Conservation (phyloP, 1,140 invertebrate genomes). For the Macrobrachium rosenbergii region DNA sequence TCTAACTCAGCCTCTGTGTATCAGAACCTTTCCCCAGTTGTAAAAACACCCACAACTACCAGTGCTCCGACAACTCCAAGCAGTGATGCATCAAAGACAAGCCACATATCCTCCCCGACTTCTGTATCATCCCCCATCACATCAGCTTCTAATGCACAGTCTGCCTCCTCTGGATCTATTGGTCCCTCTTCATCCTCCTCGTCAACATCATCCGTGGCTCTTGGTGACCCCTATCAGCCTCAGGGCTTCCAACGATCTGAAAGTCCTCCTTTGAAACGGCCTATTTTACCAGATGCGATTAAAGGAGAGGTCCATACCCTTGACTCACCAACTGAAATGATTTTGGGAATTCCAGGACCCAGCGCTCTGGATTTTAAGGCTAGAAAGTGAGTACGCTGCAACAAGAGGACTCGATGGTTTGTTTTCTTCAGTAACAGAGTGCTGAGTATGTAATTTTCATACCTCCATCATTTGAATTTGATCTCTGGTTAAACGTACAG, state of each 20-base stretch:
- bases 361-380: conserved; percentile 63
- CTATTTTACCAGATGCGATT: conserved; percentile 35
- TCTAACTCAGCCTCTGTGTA: conserved; percentile 35
- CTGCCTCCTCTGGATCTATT: too few relatives aligned
- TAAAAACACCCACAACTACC: conserved; percentile 32
- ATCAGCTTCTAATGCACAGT: not conserved
- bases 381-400: conserved; percentile 62
- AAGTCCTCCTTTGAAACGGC: conserved; percentile 40
- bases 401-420: not conserved
- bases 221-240: conserved; percentile 63
- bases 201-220: conserved; percentile 29
- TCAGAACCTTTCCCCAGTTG: conserved; percentile 49
- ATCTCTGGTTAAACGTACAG: too few relatives aligned
- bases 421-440: too few relatives aligned
- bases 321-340: conserved; percentile 56
- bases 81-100: conserved; percentile 38
- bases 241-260: conserved; percentile 60
- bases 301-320: conserved; percentile 33
- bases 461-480: too few relatives aligned
- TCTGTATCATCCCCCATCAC: conserved; percentile 43
- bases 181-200: conserved; percentile 14
- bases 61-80: conserved; percentile 44
- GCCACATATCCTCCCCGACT: conserved; percentile 29
- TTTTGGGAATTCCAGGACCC: conserved; percentile 61
- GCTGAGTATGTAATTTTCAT: too few relatives aligned